Evolutionary conservation across 2,888 invertebrate species (phyloP).

Genomic region (Nebria salina): DNA sequence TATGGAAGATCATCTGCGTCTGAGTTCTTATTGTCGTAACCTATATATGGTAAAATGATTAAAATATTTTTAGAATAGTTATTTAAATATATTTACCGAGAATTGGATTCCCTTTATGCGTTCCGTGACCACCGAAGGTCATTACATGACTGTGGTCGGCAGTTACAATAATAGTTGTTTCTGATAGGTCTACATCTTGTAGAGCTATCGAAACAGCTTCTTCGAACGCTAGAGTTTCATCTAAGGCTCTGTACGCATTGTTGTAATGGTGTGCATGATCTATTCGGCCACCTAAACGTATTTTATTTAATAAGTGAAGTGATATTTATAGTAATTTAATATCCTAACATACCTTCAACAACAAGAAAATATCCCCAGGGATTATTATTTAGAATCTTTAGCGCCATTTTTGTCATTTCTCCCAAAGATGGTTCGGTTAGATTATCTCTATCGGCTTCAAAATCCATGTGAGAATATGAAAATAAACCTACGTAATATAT

Average conservation of each 20-base stretch:
- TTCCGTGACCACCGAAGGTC: conserved; percentile 71
- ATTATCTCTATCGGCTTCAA: conserved; percentile 63
- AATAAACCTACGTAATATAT: conserved; percentile 61
- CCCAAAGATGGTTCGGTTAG: conserved; percentile 65
- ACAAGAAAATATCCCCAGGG: conserved; percentile 66
- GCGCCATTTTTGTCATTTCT: conserved; percentile 70
- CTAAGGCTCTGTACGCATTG: conserved; percentile 68
- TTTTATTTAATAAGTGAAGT: neutral
- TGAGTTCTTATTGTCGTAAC: conserved; percentile 71
- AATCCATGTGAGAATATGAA: conserved; percentile 68
- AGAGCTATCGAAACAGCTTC: conserved; percentile 61
- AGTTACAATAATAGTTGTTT: conserved; percentile 75
- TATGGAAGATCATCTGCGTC: conserved; percentile 74
- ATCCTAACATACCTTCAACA: conserved; percentile 58
- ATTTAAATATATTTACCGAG: conserved; percentile 38
- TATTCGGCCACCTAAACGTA: conserved; percentile 66
- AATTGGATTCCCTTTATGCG: conserved; percentile 69
- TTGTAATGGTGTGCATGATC: conserved; percentile 74
- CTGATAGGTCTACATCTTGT: conserved; percentile 63
- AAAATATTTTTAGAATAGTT: conserved; percentile 49
- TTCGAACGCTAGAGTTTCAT: conserved; percentile 67
- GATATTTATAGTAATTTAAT: neutral
- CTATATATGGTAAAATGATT: conserved; percentile 57
- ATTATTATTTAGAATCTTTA: conserved; percentile 64
- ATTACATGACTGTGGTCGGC: conserved; percentile 73